Evolutionary conservation across 2,888 invertebrate species (phyloP).

Genomic region (Ganaspis brasiliensis): DNA sequence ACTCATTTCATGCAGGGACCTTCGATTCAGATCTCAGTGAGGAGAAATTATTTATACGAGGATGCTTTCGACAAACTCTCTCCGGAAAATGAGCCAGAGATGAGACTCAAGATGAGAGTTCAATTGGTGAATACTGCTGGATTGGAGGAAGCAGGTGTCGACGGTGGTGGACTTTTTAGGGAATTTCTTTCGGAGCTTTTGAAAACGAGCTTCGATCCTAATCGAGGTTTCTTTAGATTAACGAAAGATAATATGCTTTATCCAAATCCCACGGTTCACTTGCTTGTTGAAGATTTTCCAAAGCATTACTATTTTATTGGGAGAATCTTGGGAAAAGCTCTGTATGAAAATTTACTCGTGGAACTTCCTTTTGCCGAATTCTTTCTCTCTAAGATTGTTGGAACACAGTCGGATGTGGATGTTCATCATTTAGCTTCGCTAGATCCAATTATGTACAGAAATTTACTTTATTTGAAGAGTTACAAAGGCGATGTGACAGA

Average conservation of each 20-base stretch:
- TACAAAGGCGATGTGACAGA: slow-evolving; percentile 93
- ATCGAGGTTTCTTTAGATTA: slow-evolving; percentile 94
- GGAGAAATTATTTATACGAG: slow-evolving; percentile 97
- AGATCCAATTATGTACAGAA: slow-evolving; percentile 95
- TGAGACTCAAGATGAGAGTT: slow-evolving; percentile 92
- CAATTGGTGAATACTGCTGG: slow-evolving; percentile 95
- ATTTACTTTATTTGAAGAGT: slow-evolving; percentile 92
- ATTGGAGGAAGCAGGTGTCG: slow-evolving; percentile 97
- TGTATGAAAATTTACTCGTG: slow-evolving; percentile 96
- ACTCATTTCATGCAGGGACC: slow-evolving; percentile 89
- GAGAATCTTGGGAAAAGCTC: slow-evolving; percentile 95
- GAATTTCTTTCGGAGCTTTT: slow-evolving; percentile 97
- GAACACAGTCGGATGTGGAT: slow-evolving; percentile 89
- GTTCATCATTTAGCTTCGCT: slow-evolving; percentile 96
- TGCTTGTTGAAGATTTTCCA: slow-evolving; percentile 92
- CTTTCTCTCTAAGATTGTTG: slow-evolving; percentile 93
- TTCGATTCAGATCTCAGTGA: slow-evolving; percentile 88
- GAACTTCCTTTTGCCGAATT: slow-evolving; percentile 98
- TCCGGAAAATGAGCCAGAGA: slow-evolving; percentile 93
- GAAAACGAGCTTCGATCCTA: slow-evolving; percentile 98
- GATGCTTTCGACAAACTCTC: slow-evolving; percentile 98
- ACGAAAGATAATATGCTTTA: slow-evolving; percentile 97
- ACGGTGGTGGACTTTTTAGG: slow-evolving; percentile 97
- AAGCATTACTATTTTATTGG: slow-evolving; percentile 93
- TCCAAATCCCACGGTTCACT: slow-evolving; percentile 95